Base-by-base conservation (phyloP, 2,888 invertebrate genomes). In the Trisateles emortualis region DNA sequence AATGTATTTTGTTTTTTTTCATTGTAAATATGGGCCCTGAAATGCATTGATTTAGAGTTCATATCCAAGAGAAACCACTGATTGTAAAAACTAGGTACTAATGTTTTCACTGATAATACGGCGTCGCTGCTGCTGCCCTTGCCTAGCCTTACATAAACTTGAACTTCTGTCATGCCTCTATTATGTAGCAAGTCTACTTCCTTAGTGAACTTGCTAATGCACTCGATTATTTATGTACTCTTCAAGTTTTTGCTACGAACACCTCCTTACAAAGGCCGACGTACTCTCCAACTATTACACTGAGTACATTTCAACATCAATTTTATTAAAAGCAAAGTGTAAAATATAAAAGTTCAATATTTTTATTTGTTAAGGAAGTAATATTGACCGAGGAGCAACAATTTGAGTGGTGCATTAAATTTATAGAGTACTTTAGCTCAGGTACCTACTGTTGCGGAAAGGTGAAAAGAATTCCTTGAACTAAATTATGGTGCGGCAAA, bases 331-430 rank as follows among this genome's bases (percentile, higher is more conserved):
- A 51, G 52, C 33, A 35, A 36, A 19, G 16, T 33, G n/a, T 29
- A 56, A 51, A 51, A 39, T 48, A 16, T 41, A 26, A 38, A 40
- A 42, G 29, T 55, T 38, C 1, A 29, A 49, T 49, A 43, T 35
- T 45, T 22, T 46, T 52, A 51, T 44, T 33, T 11, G 13, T 39
- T 32, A 42, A 49, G 16, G 30, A 33, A 56, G 53, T 32, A 30
- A 49, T 65, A 63, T 57, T 64, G 49, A 56, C 50, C 38, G 35
- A 49, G 64, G 35, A 56, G 38, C 51, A 56, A 66, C 53, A 52
- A 52, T 54, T 66, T 68, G 60, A 60, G 52, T 54, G 42, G 38
- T 68, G 51, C 44, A 56, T 53, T 51, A 39, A 65, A 51, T 65
- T 67, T 67, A 53, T 64, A 32, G 49, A 50, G 52, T 51, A 51